Percentiles rank a stretch among this genome's conserved stretches.
Conservation (phyloP, 2,113 vertebrate species). For the Dryoscopus gambensis region DNA sequence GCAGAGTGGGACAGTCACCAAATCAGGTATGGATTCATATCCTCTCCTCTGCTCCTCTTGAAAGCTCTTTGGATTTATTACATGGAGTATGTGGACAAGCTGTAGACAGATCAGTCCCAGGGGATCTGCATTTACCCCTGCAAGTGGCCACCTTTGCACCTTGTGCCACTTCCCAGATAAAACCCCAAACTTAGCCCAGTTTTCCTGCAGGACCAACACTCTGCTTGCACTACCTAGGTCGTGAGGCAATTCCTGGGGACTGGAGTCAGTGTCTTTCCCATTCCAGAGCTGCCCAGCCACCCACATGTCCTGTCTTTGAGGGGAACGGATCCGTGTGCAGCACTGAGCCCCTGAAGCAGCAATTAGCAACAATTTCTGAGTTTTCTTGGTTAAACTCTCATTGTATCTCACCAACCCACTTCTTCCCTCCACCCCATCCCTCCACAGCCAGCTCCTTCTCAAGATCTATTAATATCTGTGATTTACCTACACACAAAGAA, state of each 20-base stretch:
- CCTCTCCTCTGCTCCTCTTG: not conserved
- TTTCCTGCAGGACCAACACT: not conserved
- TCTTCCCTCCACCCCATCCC: not conserved
- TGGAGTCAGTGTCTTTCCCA: not conserved
- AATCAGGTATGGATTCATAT: not conserved
- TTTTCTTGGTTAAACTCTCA: not conserved
- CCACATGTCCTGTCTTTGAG: accelerated
- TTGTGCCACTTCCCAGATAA: not conserved
- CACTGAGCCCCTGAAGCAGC: not conserved
- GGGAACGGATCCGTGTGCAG: too few species aligned
- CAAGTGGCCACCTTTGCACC: not conserved
- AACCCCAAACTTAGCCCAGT: not conserved
- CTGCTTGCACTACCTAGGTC: not conserved
- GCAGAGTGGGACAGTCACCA: not conserved
- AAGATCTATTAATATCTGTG: not conserved
- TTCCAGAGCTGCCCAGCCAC: not conserved
- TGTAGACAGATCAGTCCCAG: not conserved
- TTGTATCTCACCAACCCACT: not conserved
- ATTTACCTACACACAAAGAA: constrained; percentile 26
- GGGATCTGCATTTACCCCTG: not conserved
- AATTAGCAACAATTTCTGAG: not conserved
- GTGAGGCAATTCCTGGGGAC: not conserved
- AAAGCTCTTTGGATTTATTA: not conserved
- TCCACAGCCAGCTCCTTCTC: not conserved
- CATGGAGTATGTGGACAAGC: not conserved